Evolutionary conservation across 2,113 vertebrate species (phyloP).

Genomic region (Dunckerocampus dactyliophorus): DNA sequence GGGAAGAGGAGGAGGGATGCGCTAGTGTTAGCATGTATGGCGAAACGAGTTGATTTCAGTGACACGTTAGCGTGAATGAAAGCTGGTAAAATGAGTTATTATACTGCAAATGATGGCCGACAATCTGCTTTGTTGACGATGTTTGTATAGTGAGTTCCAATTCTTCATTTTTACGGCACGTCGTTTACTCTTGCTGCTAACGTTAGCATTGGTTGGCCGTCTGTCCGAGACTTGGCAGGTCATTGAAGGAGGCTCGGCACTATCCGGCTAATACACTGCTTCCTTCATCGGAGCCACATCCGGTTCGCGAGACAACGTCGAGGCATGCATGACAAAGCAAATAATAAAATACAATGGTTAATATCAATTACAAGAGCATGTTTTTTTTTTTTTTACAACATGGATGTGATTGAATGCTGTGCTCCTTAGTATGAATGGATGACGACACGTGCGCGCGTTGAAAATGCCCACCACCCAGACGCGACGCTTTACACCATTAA

Average conservation of each 20-base stretch:
- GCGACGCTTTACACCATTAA: background rate
- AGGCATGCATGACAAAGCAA: background rate
- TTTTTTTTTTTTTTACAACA: too few relatives aligned
- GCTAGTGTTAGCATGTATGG: too few relatives aligned
- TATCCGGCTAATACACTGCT: background rate
- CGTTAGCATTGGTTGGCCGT: background rate
- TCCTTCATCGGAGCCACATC: constrained; percentile 18
- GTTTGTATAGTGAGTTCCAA: background rate
- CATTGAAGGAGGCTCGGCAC: background rate
- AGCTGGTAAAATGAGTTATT: too few relatives aligned
- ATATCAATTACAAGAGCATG: too few relatives aligned
- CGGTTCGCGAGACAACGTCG: constrained; percentile 22
- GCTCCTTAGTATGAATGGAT: constrained; percentile 42
- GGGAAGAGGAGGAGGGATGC: too few relatives aligned
- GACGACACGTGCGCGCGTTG: constrained; percentile 52
- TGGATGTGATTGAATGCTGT: too few relatives aligned
- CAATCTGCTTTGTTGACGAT: background rate
- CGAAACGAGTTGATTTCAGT: too few relatives aligned
- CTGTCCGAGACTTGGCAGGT: constrained; percentile 2
- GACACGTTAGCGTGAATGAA: constrained; percentile 3
- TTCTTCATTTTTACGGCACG: background rate
- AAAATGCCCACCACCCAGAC: background rate
- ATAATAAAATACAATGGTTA: background rate
- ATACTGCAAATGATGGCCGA: too few relatives aligned
- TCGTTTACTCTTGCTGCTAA: background rate